Conservation (phyloP, 1,140 invertebrate species). For the Procambarus clarkii region DNA sequence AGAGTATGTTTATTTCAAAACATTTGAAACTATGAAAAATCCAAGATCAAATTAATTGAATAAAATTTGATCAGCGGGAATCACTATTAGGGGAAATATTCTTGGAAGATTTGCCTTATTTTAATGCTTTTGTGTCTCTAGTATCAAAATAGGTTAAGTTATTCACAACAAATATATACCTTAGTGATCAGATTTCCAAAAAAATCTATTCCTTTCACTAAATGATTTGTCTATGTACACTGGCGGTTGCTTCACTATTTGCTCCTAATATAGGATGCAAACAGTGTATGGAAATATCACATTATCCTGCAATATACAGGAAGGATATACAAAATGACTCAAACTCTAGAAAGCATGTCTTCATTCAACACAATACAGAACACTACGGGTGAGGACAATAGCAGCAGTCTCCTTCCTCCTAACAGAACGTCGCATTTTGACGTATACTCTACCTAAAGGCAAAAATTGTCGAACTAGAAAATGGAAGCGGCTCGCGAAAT, state of each 20-base stretch:
- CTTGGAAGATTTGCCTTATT: no score
- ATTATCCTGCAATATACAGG: constrained; percentile 22
- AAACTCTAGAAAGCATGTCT: background rate
- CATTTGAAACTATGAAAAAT: no score
- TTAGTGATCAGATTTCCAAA: no score
- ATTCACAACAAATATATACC: background rate
- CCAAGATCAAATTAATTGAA: no score
- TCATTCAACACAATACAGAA: background rate
- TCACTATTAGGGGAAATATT: no score
- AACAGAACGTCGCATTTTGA: no score
- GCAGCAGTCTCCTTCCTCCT: background rate
- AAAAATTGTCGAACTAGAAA: no score
- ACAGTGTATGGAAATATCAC: constrained; percentile 32
- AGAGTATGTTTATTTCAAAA: no score
- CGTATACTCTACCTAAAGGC: no score
- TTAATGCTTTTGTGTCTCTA: background rate
- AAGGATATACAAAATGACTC: constrained; percentile 21
- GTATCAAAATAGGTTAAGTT: background rate
- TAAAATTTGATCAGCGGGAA: no score
- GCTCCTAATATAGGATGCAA: constrained; percentile 28
- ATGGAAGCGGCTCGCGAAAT: no score
- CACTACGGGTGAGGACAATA: background rate
- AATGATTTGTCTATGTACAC: background rate
- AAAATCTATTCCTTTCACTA: no score
- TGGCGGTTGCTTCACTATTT: background rate